Evolutionary conservation across 1,140 invertebrate species (phyloP), one percentile per base, ranked within the genome.

Genomic region (Ctenoplectra terminalis): DNA sequence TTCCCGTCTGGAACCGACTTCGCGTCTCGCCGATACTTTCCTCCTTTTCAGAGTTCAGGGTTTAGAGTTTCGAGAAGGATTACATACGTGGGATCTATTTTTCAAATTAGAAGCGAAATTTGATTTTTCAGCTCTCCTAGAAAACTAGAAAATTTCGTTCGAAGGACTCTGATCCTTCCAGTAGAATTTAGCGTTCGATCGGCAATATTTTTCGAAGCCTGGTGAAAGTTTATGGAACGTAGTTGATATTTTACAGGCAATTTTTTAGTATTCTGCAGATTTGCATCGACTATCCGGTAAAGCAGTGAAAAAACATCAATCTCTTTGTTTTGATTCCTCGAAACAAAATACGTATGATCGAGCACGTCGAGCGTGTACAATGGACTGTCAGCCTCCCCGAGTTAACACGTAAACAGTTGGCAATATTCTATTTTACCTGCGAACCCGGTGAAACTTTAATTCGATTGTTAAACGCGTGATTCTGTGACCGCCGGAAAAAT

Each of bases 401-500:
- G 60, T 75, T n/a, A 52, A 75, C 54, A 4, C 7, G 17, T 72
- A 46, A 29, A 73, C 60, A 73, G 40, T 48, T 46, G 20, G 17
- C n/a, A n/a, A 73, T n/a, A n/a, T 73, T 60, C 46, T 75, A 64
- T 75, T 11, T 37, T 40, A 11, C 29, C 13, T n/a, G 2, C 5
- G 20, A n/a, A 23, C 31, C 17, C 60, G 50, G 40, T 46, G 56
- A 69, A 77, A 64, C 37, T 74, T 79, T 70, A 71, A 64, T 76
- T 64, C 48, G 40, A 37, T 34, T n/a, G 56, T 78, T 78, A 86
- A 82, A 64, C 13, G 0, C 8, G 54, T 40, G 52, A 26, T 61
- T 72, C 46, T 8, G 34, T 26, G 43, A 67, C 52, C 48, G 64
- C 52, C 71, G 69, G 4, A 20, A 85, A 81, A 82, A 82, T 86